phyloP scores from a whole-genome alignment of 2,888 invertebrate species.

The Drosophila rubida region DNA sequence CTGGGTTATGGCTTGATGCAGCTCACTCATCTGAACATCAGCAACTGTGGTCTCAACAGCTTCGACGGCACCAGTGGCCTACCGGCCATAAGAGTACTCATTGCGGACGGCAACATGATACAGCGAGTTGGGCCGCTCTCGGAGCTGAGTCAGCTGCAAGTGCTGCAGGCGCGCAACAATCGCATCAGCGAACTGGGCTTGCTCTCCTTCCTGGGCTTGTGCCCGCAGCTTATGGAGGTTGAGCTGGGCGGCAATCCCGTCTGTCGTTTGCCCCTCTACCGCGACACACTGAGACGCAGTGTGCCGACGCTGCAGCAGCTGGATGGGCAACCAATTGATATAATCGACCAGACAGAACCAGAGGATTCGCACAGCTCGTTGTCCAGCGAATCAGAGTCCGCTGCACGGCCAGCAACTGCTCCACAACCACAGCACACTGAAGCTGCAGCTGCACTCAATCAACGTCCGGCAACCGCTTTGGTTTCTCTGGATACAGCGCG shows the following conservation, averaged over 20 bases:
- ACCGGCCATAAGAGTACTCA: slow-evolving; percentile 87
- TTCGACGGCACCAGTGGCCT: slow-evolving; percentile 90
- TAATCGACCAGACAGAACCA: slow-evolving; percentile 14
- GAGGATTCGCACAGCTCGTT: slow-evolving; percentile 53
- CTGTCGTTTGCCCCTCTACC: slow-evolving; percentile 80
- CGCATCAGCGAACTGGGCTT: slow-evolving; percentile 81
- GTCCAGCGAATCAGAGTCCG: slow-evolving; percentile 65
- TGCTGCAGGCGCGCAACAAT: slow-evolving; percentile 85
- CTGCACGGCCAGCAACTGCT: slow-evolving; percentile 58
- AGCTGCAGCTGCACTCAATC: not conserved
- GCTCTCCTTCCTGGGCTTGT: slow-evolving; percentile 83
- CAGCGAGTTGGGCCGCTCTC: slow-evolving; percentile 88
- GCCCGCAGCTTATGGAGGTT: slow-evolving; percentile 86
- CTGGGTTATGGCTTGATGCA: slow-evolving; percentile 88
- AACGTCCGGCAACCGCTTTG: slow-evolving; percentile 42
- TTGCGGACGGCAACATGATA: slow-evolving; percentile 88
- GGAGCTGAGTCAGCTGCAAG: slow-evolving; percentile 85
- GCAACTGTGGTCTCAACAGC: slow-evolving; percentile 88
- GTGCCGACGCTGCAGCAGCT: slow-evolving; percentile 84
- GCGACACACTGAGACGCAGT: slow-evolving; percentile 81
- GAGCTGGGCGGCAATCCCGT: slow-evolving; percentile 86
- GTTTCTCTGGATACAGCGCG: slow-evolving; percentile 42
- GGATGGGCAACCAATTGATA: slow-evolving; percentile 81
- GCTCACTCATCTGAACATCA: slow-evolving; percentile 86
- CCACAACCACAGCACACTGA: slow-evolving; percentile 29